Conservation (phyloP, 2,113 vertebrate genomes). For the Heterotis niloticus region DNA sequence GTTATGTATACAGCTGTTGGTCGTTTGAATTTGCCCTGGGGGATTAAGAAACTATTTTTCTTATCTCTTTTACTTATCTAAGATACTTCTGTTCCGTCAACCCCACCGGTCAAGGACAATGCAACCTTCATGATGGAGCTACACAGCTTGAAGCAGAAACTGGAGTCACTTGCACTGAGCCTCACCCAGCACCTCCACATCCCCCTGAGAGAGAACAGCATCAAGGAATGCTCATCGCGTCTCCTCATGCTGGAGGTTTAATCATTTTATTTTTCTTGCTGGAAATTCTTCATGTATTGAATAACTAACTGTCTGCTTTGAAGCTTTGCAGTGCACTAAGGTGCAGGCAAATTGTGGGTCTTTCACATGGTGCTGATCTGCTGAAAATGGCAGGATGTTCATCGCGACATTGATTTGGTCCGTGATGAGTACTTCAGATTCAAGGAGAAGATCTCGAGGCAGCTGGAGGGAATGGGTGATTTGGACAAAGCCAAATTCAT, state of each 20-base stretch:
- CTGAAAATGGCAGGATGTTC: slow-evolving; percentile 46
- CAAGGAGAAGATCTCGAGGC: slow-evolving; percentile 58
- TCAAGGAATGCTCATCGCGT: slow-evolving; percentile 77
- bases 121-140: slow-evolving; percentile 70
- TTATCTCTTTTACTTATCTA: too few species aligned
- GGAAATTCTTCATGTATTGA: background rate
- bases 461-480: slow-evolving; percentile 53
- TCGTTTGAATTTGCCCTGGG: too few species aligned
- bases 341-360: background rate
- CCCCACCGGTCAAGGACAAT: slow-evolving; percentile 25
- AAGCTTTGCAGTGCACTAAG: too few species aligned
- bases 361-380: background rate
- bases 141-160: slow-evolving; percentile 74
- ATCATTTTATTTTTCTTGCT: background rate
- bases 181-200: slow-evolving; percentile 76
- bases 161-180: slow-evolving; percentile 73
- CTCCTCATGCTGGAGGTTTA: slow-evolving; percentile 81
- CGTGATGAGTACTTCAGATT: slow-evolving; percentile 60
- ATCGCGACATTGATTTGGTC: slow-evolving; percentile 57
- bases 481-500: slow-evolving; percentile 63
- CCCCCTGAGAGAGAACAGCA: slow-evolving; percentile 71
- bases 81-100: background rate
- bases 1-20: too few species aligned
- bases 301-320: background rate
- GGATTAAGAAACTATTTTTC: too few species aligned